phyloP scores from a whole-genome alignment of 1,140 invertebrate genomes.

The Atta texana region DNA sequence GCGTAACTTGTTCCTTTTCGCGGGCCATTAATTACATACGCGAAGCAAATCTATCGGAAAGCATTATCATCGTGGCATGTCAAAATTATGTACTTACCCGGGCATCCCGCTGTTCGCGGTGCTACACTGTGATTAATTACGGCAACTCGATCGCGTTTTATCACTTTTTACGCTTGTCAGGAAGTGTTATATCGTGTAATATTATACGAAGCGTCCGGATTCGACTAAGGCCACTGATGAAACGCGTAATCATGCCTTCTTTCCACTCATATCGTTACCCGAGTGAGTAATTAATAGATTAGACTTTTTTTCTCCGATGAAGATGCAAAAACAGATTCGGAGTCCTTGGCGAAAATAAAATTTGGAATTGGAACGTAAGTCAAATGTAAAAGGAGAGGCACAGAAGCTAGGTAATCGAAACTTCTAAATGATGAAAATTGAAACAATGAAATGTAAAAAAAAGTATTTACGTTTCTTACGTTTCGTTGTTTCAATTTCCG shows the following conservation, averaged over 20 bases:
- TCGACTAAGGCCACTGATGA: slow-evolving; percentile 22
- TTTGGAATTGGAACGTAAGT: too few relatives aligned
- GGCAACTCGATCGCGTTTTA: slow-evolving; percentile 60
- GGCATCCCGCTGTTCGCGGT: slow-evolving; percentile 24
- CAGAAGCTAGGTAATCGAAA: too few relatives aligned
- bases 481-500: too few relatives aligned
- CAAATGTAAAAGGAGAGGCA: too few relatives aligned
- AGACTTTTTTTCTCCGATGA: too few relatives aligned
- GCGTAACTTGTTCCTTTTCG: slow-evolving; percentile 51
- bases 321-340: too few relatives aligned
- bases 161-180: slow-evolving; percentile 58
- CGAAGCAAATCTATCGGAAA: slow-evolving; percentile 63
- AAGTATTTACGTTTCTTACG: too few relatives aligned
- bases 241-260: slow-evolving; percentile 42
- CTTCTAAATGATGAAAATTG: too few relatives aligned
- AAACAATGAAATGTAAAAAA: too few relatives aligned
- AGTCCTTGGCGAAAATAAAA: too few relatives aligned
- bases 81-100: slow-evolving; percentile 61
- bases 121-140: slow-evolving; percentile 55
- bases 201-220: slow-evolving; percentile 41
- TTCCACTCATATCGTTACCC: not conserved
- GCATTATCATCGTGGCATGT: slow-evolving; percentile 61
- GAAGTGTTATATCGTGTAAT: slow-evolving; percentile 52
- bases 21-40: slow-evolving; percentile 59
- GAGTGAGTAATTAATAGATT: too few relatives aligned